phyloP scores from a whole-genome alignment of 2,888 invertebrate genomes.

The Adelphocoris suturalis region DNA sequence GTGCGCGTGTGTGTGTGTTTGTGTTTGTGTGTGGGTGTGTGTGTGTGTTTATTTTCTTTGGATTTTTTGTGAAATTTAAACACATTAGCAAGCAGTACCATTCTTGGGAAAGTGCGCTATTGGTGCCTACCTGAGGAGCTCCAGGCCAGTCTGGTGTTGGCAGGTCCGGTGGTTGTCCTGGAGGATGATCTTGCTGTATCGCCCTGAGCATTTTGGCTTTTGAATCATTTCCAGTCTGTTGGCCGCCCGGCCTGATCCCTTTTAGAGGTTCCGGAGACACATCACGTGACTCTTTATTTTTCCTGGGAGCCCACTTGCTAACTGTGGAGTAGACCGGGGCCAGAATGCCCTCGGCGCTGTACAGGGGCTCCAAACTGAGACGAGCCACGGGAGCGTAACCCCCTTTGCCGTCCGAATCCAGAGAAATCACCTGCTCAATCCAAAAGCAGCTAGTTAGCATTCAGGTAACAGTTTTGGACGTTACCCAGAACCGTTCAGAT shows the following conservation, averaged over 20 bases:
- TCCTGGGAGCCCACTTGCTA: slow-evolving; percentile 60
- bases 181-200: not conserved
- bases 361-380: slow-evolving; percentile 62
- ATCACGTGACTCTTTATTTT: not conserved
- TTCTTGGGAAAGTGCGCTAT: too few relatives aligned
- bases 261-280: not conserved
- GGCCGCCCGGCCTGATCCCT: not conserved
- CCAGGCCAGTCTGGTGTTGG: slow-evolving; percentile 66
- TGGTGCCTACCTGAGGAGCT: slow-evolving; percentile 21
- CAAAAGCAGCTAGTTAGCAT: not conserved
- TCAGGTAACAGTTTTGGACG: too few relatives aligned
- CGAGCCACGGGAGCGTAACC: slow-evolving; percentile 67
- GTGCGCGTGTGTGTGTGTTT: too few relatives aligned
- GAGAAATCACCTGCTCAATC: slow-evolving; percentile 41
- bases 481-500: too few relatives aligned
- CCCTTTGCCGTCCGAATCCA: slow-evolving; percentile 67
- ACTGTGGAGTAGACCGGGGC: slow-evolving; percentile 73
- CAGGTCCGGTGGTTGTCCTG: slow-evolving; percentile 51
- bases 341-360: slow-evolving; percentile 52
- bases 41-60: too few relatives aligned
- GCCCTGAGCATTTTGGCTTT: not conserved
- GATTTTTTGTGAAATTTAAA: too few relatives aligned
- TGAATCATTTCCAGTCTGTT: not conserved
- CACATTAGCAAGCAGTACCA: too few relatives aligned
- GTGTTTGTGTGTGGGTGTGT: too few relatives aligned